phyloP scores from a whole-genome alignment of 2,888 invertebrate genomes.

The Nemotelus nigrinus region DNA sequence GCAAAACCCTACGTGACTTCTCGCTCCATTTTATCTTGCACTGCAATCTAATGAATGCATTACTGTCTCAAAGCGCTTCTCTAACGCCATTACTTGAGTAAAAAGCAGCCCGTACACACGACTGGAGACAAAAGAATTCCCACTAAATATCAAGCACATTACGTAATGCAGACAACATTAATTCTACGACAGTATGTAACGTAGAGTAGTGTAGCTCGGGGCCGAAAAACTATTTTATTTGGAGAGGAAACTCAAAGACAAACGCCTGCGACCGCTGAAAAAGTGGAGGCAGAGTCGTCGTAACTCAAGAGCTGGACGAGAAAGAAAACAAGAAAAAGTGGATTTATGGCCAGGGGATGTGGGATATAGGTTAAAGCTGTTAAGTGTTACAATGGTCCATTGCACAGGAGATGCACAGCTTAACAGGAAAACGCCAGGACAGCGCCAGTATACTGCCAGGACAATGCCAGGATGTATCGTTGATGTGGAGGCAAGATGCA shows the following conservation, averaged over 20 bases:
- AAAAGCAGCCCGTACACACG: slow-evolving; percentile 29
- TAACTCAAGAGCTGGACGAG: slow-evolving; percentile 36
- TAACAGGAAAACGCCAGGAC: not conserved
- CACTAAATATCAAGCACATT: slow-evolving; percentile 35
- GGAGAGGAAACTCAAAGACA: slow-evolving; percentile 38
- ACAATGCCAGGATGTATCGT: slow-evolving; percentile 31
- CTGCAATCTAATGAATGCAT: slow-evolving; percentile 30
- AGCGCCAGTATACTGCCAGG: not conserved
- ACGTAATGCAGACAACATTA: slow-evolving; percentile 40
- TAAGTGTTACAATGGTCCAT: slow-evolving; percentile 55
- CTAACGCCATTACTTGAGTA: slow-evolving; percentile 33
- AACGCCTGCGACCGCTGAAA: slow-evolving; percentile 42
- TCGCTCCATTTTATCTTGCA: not conserved
- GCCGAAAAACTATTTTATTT: slow-evolving; percentile 48
- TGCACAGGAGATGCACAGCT: slow-evolving; percentile 50
- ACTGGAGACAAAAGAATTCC: slow-evolving; percentile 10
- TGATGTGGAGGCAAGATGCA: slow-evolving; percentile 46
- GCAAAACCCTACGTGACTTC: slow-evolving; percentile 17
- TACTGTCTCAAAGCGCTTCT: slow-evolving; percentile 28
- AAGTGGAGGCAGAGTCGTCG: slow-evolving; percentile 40
- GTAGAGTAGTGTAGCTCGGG: not conserved
- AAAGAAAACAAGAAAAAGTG: slow-evolving; percentile 48
- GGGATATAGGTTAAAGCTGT: slow-evolving; percentile 55
- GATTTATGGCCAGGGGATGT: slow-evolving; percentile 52
- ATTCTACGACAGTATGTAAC: slow-evolving; percentile 38